Evolutionary conservation across 2,888 invertebrate species (phyloP).

Genomic region (Leptinotarsa rubiginosa): DNA sequence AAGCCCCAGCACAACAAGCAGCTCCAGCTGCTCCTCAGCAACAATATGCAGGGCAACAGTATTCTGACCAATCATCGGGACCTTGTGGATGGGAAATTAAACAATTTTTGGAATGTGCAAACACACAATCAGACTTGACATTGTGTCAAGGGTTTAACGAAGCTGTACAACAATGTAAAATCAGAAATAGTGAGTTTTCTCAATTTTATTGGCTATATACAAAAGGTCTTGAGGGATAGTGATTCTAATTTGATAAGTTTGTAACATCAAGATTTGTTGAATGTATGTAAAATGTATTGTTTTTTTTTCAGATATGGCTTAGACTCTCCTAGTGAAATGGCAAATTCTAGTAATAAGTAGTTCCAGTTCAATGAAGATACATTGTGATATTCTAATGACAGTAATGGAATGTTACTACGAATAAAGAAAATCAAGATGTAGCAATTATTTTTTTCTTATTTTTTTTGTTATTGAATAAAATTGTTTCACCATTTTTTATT

Average conservation of each 20-base stretch:
- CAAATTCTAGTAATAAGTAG: slow-evolving; percentile 15
- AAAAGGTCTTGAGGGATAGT: not conserved
- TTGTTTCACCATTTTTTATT: not conserved
- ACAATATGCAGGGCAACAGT: slow-evolving; percentile 64
- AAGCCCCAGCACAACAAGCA: slow-evolving; percentile 63
- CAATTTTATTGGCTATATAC: not conserved
- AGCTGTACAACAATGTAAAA: slow-evolving; percentile 94
- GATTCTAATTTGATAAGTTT: too few relatives aligned
- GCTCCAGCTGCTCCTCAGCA: slow-evolving; percentile 64
- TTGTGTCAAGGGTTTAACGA: slow-evolving; percentile 98
- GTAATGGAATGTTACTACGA: slow-evolving; percentile 8
- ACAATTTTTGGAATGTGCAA: slow-evolving; percentile 96
- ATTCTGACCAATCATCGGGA: slow-evolving; percentile 65
- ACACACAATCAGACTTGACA: slow-evolving; percentile 87
- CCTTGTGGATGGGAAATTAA: slow-evolving; percentile 95
- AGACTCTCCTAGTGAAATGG: not conserved
- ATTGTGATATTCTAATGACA: not conserved
- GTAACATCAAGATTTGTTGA: too few relatives aligned
- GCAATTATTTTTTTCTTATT: not conserved
- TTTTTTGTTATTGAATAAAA: not conserved
- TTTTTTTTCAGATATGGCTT: slow-evolving; percentile 10
- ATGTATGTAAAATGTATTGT: not conserved
- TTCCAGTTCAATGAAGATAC: slow-evolving; percentile 10
- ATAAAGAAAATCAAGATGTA: slow-evolving; percentile 9
- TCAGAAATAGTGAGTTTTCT: slow-evolving; percentile 74